phyloP scores from a whole-genome alignment of 2,888 invertebrate species.

The Eledona agricola region DNA sequence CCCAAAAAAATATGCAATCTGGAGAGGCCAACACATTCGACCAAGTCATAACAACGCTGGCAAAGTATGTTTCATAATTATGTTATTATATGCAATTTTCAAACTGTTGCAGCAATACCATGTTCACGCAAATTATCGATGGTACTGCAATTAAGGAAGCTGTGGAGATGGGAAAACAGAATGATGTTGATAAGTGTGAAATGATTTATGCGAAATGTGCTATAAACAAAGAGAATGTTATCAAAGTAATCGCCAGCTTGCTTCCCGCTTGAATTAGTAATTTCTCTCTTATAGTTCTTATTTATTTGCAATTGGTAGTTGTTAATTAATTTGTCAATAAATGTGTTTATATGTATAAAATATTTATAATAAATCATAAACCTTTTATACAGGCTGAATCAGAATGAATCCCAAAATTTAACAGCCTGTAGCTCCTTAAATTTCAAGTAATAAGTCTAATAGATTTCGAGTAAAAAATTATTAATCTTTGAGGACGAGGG shows the following conservation, averaged over 20 bases:
- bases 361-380: no score
- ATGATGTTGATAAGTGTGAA: constrained; percentile 69
- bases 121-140: constrained; percentile 74
- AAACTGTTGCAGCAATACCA: constrained; percentile 69
- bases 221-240: constrained; percentile 72
- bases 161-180: constrained; percentile 68
- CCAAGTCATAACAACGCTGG: constrained; percentile 68
- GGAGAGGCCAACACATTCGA: constrained; percentile 74
- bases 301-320: no score
- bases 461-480: no score
- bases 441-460: no score
- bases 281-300: no score
- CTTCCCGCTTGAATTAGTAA: constrained; percentile 65
- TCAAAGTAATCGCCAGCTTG: constrained; percentile 74
- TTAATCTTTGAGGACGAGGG: no score
- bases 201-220: constrained; percentile 72
- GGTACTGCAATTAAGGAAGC: constrained; percentile 78
- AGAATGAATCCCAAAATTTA: no score
- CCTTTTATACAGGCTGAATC: no score
- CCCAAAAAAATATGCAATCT: constrained; percentile 70
- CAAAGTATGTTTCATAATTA: constrained; percentile 65
- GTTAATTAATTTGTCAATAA: no score
- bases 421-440: no score
- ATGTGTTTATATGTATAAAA: no score
- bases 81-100: constrained; percentile 6